A percentile compares a stretch with the other conserved stretches of the same genome.
Evolutionary conservation across 92 coral and sea anemone species (phyloP).

Genomic region (Phenganax stokvisi): DNA sequence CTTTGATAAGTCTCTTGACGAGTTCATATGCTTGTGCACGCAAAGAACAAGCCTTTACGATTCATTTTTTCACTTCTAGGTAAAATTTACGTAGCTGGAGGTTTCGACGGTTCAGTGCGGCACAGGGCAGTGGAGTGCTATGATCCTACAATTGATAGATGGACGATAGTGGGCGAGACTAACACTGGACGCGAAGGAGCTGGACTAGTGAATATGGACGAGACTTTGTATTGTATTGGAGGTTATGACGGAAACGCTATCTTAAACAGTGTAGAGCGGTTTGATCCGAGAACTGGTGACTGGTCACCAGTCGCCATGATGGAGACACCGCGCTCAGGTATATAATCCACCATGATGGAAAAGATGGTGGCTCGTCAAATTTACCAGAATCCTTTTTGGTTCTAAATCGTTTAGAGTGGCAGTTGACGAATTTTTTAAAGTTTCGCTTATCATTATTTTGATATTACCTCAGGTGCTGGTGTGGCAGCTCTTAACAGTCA

Average conservation of each 20-base stretch:
- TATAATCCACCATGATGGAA: background rate
- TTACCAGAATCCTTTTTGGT: background rate
- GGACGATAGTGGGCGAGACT: conserved; percentile 85
- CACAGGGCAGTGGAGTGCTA: conserved; percentile 94
- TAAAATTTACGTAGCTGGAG: conserved; percentile 94
- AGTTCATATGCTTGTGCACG: background rate
- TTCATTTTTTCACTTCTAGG: conserved; percentile 43
- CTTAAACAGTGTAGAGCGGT: conserved; percentile 78
- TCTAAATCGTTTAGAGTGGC: no score
- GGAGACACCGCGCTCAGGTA: conserved; percentile 91
- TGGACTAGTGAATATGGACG: conserved; percentile 84
- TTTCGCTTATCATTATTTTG: no score
- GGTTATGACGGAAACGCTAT: conserved; percentile 89
- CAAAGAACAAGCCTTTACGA: background rate
- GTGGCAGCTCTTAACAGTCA: conserved; percentile 85
- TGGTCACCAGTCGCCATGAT: conserved; percentile 90
- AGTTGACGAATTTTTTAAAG: no score
- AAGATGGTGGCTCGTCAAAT: background rate
- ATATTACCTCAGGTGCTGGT: conserved; percentile 69
- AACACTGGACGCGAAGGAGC: conserved; percentile 88
- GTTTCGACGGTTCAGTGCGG: conserved; percentile 94
- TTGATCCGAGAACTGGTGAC: conserved; percentile 85
- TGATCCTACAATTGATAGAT: conserved; percentile 91
- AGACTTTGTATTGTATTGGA: conserved; percentile 82
- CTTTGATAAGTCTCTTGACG: background rate